Base-by-base conservation (phyloP, 1,140 invertebrate species). In the Diploscapter pachys region DNA sequence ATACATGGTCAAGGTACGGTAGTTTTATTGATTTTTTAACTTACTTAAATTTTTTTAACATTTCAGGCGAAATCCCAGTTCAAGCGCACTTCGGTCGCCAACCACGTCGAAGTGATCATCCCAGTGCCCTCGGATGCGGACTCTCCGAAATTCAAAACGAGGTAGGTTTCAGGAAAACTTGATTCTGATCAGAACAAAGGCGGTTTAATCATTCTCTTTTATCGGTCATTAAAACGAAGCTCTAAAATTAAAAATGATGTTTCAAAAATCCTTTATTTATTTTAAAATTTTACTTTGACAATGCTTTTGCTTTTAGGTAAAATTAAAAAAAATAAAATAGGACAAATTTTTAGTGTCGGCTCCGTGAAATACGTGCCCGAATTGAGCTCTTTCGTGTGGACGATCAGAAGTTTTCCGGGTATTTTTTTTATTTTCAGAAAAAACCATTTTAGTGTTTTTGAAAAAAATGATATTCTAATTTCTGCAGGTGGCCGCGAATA, bases 61-160 rank as follows among this genome's bases (percentile, higher is more conserved):
- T 67, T 80, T 63, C 56, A 89, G 88, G 96, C 96, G 0, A 96
- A 97, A 87, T 97, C 95, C 64, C 96, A 99, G 87, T 99, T 99
- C 85, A 99, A 99, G 87, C 89, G 95, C 56, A 89, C 96, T 61
- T 98, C 95, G 0, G 99, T 96, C 3, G 96, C 97, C 0, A 99
- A 99, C 86, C 98, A 99, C 87, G 97, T 99, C 8, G 96, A 99
- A 87, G 97, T 99, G 72, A 92, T 99, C 6, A 98, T 99, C 83
- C 96, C 97, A 3, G 97, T 99, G 8, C 97, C 96, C 13, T 91
- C 91, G 65, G 97, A 99, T 89, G 96, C 95, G 2, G 96, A 99
- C 87, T 95, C 95, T 13, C 96, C 96, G 0, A 98, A 98, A 88
- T 99, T 74, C n/a, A 74, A 74, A 69, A 68, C 73, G 31, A 31